Conservation (phyloP, 2,888 invertebrate genomes). For the Minunthozetes semirufus region DNA sequence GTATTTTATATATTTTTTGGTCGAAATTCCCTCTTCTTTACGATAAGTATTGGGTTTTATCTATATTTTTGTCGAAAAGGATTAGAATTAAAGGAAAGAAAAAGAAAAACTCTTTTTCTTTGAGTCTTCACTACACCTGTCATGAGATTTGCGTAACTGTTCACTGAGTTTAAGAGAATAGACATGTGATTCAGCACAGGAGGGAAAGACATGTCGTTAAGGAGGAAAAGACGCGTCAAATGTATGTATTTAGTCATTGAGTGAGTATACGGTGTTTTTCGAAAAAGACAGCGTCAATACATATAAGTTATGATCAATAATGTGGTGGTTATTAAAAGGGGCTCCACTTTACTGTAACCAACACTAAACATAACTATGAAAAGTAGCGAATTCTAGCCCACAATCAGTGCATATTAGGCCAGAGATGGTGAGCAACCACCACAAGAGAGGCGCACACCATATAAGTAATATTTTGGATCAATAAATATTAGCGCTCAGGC, state of each 20-base stretch:
- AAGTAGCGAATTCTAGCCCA: background rate
- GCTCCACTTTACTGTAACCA: slow-evolving; percentile 3
- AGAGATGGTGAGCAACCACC: background rate
- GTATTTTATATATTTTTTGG: background rate
- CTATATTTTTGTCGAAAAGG: slow-evolving; percentile 1
- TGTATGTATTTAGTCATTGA: background rate
- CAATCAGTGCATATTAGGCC: background rate
- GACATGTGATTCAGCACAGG: slow-evolving; percentile 12
- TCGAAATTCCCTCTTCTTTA: background rate
- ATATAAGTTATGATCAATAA: slow-evolving; percentile 28
- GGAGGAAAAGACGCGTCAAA: background rate
- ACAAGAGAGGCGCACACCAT: background rate
- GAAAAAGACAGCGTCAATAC: background rate
- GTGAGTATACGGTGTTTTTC: background rate
- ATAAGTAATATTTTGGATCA: slow-evolving; percentile 19
- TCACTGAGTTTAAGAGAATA: background rate
- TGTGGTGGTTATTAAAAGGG: slow-evolving; percentile 27
- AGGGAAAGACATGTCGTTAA: background rate
- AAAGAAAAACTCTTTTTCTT: background rate
- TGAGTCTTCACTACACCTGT: background rate
- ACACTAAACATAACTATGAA: background rate
- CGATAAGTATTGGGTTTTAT: background rate
- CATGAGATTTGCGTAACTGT: slow-evolving; percentile 19
- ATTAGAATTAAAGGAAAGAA: background rate
- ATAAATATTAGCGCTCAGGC: slow-evolving; percentile 22